phyloP scores from a whole-genome alignment of 2,888 invertebrate genomes.

The Chelonus formosanus region DNA sequence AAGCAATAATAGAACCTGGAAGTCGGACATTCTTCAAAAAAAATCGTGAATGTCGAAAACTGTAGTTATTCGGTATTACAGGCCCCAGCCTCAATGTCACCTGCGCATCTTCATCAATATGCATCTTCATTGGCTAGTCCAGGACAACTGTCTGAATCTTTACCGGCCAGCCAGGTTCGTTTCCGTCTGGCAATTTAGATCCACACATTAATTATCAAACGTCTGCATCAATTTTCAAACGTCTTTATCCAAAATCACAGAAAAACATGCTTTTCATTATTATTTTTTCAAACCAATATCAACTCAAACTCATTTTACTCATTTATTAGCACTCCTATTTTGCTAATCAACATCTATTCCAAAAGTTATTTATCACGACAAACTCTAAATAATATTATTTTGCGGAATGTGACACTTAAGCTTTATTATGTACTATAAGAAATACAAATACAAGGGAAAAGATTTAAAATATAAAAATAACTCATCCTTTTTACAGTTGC shows the following conservation, averaged over 20 bases:
- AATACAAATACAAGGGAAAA: not conserved
- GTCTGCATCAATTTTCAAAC: too few relatives aligned
- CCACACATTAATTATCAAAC: too few relatives aligned
- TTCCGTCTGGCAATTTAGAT: slow-evolving; percentile 33
- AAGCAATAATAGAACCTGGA: not conserved
- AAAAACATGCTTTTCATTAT: too few relatives aligned
- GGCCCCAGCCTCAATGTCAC: slow-evolving; percentile 93
- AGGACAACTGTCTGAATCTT: slow-evolving; percentile 77
- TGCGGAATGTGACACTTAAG: slow-evolving; percentile 3
- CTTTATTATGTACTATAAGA: not conserved
- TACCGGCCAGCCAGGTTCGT: slow-evolving; percentile 83
- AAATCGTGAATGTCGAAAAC: slow-evolving; percentile 33
- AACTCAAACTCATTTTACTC: too few relatives aligned
- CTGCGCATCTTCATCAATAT: slow-evolving; percentile 83
- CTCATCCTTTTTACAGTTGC: slow-evolving; percentile 69
- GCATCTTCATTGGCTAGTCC: slow-evolving; percentile 67
- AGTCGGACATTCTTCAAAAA: not conserved
- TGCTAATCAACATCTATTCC: too few relatives aligned
- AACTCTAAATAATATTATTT: not conserved
- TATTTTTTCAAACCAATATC: too few relatives aligned
- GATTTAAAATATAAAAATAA: slow-evolving; percentile 57
- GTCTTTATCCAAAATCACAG: too few relatives aligned
- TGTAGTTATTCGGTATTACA: slow-evolving; percentile 57
- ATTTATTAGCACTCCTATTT: too few relatives aligned
- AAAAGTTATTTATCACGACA: too few relatives aligned